Base-by-base conservation (phyloP, 2,113 vertebrate species). In the Tachysurus vachellii region DNA sequence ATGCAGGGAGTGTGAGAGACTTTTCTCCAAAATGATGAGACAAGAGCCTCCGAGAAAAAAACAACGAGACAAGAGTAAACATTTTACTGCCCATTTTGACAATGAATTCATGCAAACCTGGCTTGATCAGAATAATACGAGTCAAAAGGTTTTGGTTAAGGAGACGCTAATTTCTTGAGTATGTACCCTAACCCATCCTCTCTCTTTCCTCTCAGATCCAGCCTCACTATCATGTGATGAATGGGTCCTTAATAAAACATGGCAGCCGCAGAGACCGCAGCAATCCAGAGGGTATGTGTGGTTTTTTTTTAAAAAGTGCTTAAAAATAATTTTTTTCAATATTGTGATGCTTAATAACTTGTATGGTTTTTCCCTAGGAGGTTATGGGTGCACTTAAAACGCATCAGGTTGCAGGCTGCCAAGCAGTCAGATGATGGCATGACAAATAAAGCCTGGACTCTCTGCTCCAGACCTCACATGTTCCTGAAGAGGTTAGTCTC, bases 381-480 rank as follows among this genome's bases (percentile, higher is more conserved):
- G 71, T 64, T 90, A 36, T 89, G 87, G 86, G 62, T 31, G 31
- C 68, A 87, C 59, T 36, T 90, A 36, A 84, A 50, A 82, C 80
- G 56, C 36, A 88, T 90, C 70, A 83, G 88, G 47, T 31, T 53
- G 57, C 64, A 71, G 44, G 80, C 83, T 36, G 31, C 2, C 36
- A 54, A 76, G 59, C 36, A 56, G 53, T 83, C 28, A 0, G 42
- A 42, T 16, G 56, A 28, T 61, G 50, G 2, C 21, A 26, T 16
- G 6, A 4, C 26, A 21, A 47, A 79, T 53, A 54, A 8, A 84
- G 17, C 21, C 9, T 44, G 54, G 36, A 21, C n/a, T 0, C 21
- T 1, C 57, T 90, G 90, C 76, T 86, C 86, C 36, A 90, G 90
- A 85, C 86, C 84, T 76, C 90, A 90, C 42, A 84, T 86, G 4